phyloP scores from a whole-genome alignment of 64 coral and sea anemone genomes.

The Pachyseris speciosa region DNA sequence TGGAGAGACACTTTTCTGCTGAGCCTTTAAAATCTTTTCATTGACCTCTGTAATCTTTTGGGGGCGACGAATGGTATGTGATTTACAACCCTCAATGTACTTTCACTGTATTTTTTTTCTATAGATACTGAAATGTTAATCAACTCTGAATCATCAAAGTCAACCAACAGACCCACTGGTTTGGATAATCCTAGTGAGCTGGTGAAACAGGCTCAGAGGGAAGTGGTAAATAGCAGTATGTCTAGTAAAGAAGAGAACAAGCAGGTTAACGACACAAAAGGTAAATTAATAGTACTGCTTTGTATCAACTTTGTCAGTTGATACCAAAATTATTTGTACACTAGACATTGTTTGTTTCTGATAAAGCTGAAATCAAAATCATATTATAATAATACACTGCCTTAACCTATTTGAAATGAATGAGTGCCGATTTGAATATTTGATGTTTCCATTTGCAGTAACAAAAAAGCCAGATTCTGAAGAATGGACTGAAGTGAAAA shows the following conservation, averaged over 20 bases:
- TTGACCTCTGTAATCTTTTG: too few species aligned
- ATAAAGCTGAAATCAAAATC: too few species aligned
- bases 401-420: too few species aligned
- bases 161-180: background rate
- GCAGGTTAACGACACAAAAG: background rate
- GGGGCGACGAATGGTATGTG: too few species aligned
- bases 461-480: slow-evolving; percentile 34
- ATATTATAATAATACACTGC: too few species aligned
- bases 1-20: too few species aligned
- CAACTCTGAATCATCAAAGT: background rate
- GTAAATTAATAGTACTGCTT: background rate
- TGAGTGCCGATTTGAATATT: background rate
- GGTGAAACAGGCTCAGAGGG: background rate
- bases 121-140: background rate
- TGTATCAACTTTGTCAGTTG: too few species aligned
- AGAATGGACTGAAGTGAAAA: slow-evolving; percentile 88
- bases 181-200: slow-evolving; percentile 17
- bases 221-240: background rate
- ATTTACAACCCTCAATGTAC: too few species aligned
- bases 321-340: too few species aligned
- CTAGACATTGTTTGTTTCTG: too few species aligned
- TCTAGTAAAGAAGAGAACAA: background rate
- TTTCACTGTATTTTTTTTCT: background rate
- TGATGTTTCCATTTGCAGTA: background rate
- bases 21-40: too few species aligned